phyloP scores from a whole-genome alignment of 53 echinoderm and acorn worm genomes.

The Apostichopus leukothele region DNA sequence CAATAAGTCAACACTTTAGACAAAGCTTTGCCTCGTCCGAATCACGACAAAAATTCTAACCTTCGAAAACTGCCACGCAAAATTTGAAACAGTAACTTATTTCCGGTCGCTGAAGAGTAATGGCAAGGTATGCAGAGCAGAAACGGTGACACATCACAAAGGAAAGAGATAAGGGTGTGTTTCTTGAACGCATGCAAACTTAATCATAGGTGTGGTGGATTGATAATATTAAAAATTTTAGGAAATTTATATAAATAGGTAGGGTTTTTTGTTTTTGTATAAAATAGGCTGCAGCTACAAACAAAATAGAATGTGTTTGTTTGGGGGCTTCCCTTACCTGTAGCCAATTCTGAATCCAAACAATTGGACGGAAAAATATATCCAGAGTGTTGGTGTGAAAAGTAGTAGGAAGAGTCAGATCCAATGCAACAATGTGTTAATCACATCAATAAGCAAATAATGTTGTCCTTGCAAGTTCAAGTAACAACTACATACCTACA shows the following conservation, averaged over 20 bases:
- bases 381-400: background rate
- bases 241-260: background rate
- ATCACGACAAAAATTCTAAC: no score
- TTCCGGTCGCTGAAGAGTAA: no score
- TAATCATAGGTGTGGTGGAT: background rate
- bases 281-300: background rate
- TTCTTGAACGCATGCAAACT: background rate
- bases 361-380: background rate
- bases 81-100: no score
- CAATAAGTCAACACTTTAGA: no score
- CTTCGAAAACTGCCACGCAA: no score
- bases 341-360: conserved; percentile 29
- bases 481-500: no score
- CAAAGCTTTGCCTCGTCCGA: no score
- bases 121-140: background rate
- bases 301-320: background rate
- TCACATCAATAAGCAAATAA: no score
- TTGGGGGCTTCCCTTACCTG: conserved; percentile 10
- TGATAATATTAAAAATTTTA: background rate
- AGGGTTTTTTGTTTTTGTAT: background rate
- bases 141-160: conserved; percentile 1
- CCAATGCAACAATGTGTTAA: no score
- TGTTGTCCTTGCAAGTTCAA: no score
- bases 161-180: background rate
- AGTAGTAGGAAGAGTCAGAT: no score